Evolutionary conservation across 2,888 invertebrate genomes (phyloP), one percentile per base, ranked within the genome.

Genomic region (Chrysodeixis includens): DNA sequence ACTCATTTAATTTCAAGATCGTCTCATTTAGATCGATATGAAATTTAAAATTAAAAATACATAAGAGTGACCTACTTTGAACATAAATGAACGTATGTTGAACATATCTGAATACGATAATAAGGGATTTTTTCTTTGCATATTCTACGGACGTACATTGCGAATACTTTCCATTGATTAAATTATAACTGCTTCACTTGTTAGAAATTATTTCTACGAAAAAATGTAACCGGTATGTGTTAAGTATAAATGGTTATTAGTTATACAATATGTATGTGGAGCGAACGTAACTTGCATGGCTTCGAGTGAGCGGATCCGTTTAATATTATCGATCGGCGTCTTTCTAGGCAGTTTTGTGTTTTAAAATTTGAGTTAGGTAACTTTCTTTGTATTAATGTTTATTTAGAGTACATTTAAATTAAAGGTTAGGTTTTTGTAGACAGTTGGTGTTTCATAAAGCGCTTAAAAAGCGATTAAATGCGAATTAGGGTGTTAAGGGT

Each of bases 231-330:
- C 69, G 68, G 74, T 65, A 71, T 64, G 20, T 64, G 62, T 58
- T 60, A 30, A 63, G 54, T 55, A 66, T 74, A 68, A 76, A 70
- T 72, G 54, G 8, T 67, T 68, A 65, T 75, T 72, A 46, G 8
- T 67, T 69, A 65, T 75, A 76, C 78, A 68, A 71, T 70, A 71
- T 74, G 71, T 71, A 76, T 69, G 69, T 71, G 60, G 65, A 66
- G 59, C 79, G 32, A 49, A 56, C 40, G 67, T 65, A 40, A 57
- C 65, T 79, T 77, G 71, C 68, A 63, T 14, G 79, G 77, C 66
- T 79, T 79, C 78, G 65, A 71, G 64, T 74, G 71, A 79, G 53
- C 32, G 72, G 64, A 77, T 77, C 68, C 75, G 69, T 70, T 79
- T 71, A 69, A 72, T 66, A 64, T 53, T 74, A 79, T 76, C 66